Evolutionary conservation across 2,888 invertebrate genomes (phyloP), one percentile per base, ranked within the genome.

Genomic region (Doris montereyensis): DNA sequence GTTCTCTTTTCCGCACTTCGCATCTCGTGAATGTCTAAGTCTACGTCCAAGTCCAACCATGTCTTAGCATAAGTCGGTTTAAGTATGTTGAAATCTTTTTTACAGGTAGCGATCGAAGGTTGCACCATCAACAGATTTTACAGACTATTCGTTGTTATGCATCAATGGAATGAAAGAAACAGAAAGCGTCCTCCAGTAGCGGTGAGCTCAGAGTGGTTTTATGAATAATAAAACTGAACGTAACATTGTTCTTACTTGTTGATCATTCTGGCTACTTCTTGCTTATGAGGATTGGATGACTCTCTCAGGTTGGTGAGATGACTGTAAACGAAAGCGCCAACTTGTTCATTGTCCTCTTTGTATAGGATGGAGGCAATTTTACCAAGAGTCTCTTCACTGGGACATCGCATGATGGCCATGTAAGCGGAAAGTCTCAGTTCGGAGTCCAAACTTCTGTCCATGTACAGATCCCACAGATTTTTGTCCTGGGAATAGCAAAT

Each of bases 251-350:
- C 72, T 35, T 26, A 72, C 72, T 72, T 72, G 17, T 72, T 17
- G 28, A 72, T 21, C 13, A 57, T 57, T 24, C 72, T 41, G 41
- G 41, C 72, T 13, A 97, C 94, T 89, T 96, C 95, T 57, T 96
- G 94, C 81, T 95, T 94, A 57, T 95, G 95, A 0, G 97, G 97
- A 1, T 95, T 0, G 96, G 96, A 95, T 0, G 97, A 96, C 86
- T 96, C 95, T 81, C 95, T 94, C 57, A 97, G 92, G 92, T 97
- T 97, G 85, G 94, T 95, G 70, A 98, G 92, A 91, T 98, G 97
- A 77, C 97, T 97, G 97, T 97, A n/a, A 98, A 98, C 95, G 91
- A 97, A 98, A 4, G 97, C 97, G 17, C 97, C 97, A 21, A 97
- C 97, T 94, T 97, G 97, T 13, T 86, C 85, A 34, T 81, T 78